Base-by-base conservation (phyloP, 1,140 invertebrate genomes). In the Drosophila asahinai region DNA sequence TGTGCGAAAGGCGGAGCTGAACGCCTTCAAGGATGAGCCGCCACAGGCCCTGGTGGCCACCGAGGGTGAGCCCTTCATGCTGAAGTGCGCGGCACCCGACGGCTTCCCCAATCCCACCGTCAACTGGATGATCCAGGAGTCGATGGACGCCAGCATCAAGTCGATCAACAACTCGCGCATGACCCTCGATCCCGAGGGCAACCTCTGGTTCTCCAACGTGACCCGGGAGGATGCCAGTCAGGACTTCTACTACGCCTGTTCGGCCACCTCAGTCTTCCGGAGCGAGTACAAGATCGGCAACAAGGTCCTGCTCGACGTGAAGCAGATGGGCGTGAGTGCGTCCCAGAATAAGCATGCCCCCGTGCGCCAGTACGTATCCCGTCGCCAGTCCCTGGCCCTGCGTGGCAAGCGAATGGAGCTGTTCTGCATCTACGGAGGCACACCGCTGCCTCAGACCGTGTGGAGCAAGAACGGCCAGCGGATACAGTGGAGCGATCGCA, bases 61-160 rank as follows among this genome's bases (percentile, higher is more conserved):
- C 15, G 98, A 99, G 93, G 98, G 98, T 12, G 95, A 97, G 36
- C 98, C 98, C 0, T 97, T 96, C 93, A 97, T 97, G 82, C 92
- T 99, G 36, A 95, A 95, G 2, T 99, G 98, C 91, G 95, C 97
- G 86, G 97, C 98, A 3, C 98, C 98, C 1, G 97, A 98, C 91
- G 98, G 98, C 82, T 98, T 97, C 95, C 98, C 98, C 3, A 98
- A 97, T 92, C 98, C 98, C 0, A 97, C 96, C 55, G 97, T 99
- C 1, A 97, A 98, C 92, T 99, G 98, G 98, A 95, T 99, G 80
- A 96, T 98, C 48, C 96, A 97, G 93, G 95, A 96, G 80, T 94
- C 95, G 0, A 49, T 78, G 52, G 94, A 95, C 49, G 97, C 97
- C 27, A 95, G 95, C 54, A 96, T 98, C 58, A 96, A 96, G 81